Evolutionary conservation across 2,888 invertebrate species (phyloP).

Genomic region (Acanthosepion esculentum): DNA sequence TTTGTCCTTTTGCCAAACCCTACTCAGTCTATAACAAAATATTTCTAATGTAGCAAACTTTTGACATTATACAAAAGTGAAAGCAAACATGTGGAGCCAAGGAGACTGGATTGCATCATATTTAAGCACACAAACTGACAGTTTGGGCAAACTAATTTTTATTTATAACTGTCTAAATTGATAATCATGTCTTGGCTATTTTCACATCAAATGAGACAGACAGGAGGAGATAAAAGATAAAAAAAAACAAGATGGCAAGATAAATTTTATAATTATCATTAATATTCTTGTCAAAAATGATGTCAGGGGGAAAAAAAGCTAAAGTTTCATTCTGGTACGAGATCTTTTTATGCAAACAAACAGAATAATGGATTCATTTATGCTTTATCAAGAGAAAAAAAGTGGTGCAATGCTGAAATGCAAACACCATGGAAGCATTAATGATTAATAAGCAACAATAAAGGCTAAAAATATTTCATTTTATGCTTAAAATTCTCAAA

Average conservation of each 20-base stretch:
- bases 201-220: conserved; percentile 18
- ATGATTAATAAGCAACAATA: too few species aligned
- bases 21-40: not conserved
- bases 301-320: too few species aligned
- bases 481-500: too few species aligned
- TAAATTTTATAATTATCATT: not conserved
- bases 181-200: not conserved
- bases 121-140: not conserved
- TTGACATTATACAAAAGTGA: not conserved
- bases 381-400: too few species aligned
- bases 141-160: not conserved
- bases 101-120: not conserved
- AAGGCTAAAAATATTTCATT: too few species aligned
- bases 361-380: too few species aligned
- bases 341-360: too few species aligned
- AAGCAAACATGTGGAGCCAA: not conserved
- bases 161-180: not conserved
- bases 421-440: too few species aligned
- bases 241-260: not conserved
- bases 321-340: too few species aligned
- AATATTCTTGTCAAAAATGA: too few species aligned
- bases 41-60: not conserved
- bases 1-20: too few species aligned
- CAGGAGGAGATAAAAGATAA: not conserved
- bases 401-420: too few species aligned